phyloP scores from a whole-genome alignment of 2,797 vertebrate species.

The Liasis olivaceus region DNA sequence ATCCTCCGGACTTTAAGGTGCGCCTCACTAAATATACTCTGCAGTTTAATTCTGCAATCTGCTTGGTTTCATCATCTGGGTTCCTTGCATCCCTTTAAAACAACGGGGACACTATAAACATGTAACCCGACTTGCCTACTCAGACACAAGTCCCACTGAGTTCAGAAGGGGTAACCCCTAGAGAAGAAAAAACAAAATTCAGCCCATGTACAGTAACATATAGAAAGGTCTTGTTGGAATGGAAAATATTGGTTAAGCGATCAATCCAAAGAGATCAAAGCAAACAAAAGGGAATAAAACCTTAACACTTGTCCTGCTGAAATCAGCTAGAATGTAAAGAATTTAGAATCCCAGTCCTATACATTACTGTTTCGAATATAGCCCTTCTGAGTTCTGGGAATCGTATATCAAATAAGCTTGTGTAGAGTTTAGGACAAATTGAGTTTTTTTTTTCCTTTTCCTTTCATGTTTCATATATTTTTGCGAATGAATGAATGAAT shows the following conservation, averaged over 20 bases:
- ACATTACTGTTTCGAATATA: background rate
- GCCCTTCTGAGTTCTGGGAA: background rate
- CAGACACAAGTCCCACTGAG: background rate
- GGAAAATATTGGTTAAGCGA: background rate
- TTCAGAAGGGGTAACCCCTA: background rate
- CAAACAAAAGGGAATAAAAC: background rate
- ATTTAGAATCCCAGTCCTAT: background rate
- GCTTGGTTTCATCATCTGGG: slow-evolving; percentile 64
- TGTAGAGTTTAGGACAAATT: background rate
- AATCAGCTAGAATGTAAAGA: background rate
- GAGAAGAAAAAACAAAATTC: background rate
- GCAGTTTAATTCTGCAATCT: slow-evolving; percentile 62
- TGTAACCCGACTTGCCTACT: background rate
- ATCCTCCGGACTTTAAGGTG: background rate
- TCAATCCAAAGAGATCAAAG: background rate
- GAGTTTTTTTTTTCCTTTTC: background rate
- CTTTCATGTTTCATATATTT: background rate
- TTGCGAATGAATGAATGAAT: background rate
- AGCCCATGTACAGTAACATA: slow-evolving; percentile 46
- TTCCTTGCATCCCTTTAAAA: slow-evolving; percentile 41
- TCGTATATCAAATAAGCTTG: background rate
- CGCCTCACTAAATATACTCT: slow-evolving; percentile 33
- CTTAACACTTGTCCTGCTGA: background rate
- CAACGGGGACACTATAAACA: background rate
- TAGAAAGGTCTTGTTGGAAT: slow-evolving; percentile 22